phyloP scores from a whole-genome alignment of 2,113 vertebrate genomes.

The Fulica atra region DNA sequence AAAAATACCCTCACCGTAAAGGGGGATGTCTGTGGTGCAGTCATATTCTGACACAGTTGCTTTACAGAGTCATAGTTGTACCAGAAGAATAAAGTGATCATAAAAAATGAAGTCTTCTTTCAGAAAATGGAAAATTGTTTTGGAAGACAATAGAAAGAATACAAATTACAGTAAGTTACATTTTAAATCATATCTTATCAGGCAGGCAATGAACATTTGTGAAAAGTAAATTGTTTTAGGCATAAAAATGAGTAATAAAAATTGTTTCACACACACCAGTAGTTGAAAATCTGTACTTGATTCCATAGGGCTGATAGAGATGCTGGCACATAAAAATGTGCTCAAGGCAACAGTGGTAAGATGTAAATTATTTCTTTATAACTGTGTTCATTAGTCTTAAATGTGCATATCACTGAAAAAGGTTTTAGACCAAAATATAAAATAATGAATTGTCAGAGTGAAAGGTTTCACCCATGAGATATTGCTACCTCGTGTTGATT shows the following conservation, averaged over 20 bases:
- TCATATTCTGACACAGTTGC: not conserved
- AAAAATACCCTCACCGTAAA: not conserved
- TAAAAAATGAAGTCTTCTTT: not conserved
- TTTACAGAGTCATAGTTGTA: not conserved
- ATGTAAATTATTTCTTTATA: not conserved
- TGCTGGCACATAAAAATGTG: not conserved
- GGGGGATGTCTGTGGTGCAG: rapidly evolving
- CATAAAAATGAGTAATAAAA: not conserved
- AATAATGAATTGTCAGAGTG: not conserved
- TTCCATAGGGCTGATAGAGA: not conserved
- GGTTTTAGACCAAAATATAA: not conserved
- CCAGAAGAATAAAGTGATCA: not conserved
- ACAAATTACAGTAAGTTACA: not conserved
- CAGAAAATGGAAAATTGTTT: not conserved
- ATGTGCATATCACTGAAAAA: not conserved
- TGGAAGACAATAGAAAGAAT: not conserved
- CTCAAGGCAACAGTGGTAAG: not conserved
- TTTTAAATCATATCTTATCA: not conserved
- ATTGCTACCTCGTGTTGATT: not conserved
- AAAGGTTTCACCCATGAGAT: not conserved
- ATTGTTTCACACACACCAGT: not conserved
- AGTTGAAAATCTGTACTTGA: not conserved
- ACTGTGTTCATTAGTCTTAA: not conserved
- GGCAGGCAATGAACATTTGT: not conserved
- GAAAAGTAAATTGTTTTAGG: not conserved